These are phyloP conservation scores for Diogma glabrata DNA, from an alignment of 2,888 invertebrate genomes.

Conservation along the genomic window DNA sequence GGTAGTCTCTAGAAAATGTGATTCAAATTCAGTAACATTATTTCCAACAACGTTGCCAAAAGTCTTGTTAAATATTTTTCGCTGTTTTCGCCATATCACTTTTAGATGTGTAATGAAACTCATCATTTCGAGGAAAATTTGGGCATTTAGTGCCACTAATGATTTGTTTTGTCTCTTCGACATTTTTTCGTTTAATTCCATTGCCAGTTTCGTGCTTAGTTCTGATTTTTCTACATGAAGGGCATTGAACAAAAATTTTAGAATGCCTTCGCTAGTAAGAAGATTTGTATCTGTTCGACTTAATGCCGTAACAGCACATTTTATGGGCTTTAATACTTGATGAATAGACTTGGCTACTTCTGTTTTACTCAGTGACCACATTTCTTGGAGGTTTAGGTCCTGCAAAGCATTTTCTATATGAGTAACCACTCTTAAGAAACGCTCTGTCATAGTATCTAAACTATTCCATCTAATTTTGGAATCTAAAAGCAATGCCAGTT, in stretches of 20 bases:
- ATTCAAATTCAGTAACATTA: too few species aligned
- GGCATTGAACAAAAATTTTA: constrained; percentile 4
- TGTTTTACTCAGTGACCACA: neutral
- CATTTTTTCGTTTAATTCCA: neutral
- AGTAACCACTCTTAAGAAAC: neutral
- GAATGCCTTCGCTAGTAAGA: neutral
- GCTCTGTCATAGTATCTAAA: neutral
- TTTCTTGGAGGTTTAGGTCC: neutral
- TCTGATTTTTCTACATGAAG: neutral
- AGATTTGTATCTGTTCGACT: neutral
- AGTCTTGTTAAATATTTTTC: too few species aligned
- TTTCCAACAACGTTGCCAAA: too few species aligned
- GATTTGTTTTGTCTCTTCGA: neutral
- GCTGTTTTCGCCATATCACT: too few species aligned
- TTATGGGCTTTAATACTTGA: neutral
- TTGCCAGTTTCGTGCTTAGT: neutral
- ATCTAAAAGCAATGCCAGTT: constrained; percentile 8
- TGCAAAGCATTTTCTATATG: neutral
- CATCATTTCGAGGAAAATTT: too few species aligned
- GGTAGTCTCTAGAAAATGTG: too few species aligned
- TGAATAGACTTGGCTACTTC: neutral
- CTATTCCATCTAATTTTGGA: neutral
- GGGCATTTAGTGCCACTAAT: neutral
- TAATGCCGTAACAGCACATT: neutral
- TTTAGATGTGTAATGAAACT: too few species aligned